Base-by-base conservation (phyloP, 2,888 invertebrate genomes). In the Brachynemurus nebulosus region DNA sequence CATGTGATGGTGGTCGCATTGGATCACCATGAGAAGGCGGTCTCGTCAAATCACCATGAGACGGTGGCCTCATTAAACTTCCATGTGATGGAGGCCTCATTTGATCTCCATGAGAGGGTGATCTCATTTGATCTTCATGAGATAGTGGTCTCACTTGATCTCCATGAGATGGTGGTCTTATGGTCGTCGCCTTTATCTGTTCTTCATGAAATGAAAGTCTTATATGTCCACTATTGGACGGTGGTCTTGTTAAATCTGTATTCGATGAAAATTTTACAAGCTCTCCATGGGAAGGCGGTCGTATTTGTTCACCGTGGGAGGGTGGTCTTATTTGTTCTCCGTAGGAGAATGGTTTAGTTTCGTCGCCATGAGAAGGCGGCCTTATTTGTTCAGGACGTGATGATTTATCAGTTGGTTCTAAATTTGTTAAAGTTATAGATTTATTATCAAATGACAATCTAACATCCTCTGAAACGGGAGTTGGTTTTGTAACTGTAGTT, bases 31-130 rank as follows among this genome's bases (percentile, higher is more conserved):
- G n/a, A 14, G 9, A 33, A 33, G 33, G 9, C n/a, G 5, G 16
- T 33, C 33, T 33, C 5, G 33, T n/a, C n/a, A n/a, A 33, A 33
- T 33, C 33, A 33, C 9, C 16, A 16, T 8, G 43, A 34, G 17
- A 16, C 33, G 23, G 12, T 36, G 38, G n/a, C n/a, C 40, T 43
- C 44, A 42, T 44, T n/a, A n/a, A n/a, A n/a, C n/a, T n/a, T 37
- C 49, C 45, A 39, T 49, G 49, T 16, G 48, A 44, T 12, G 47
- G 40, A 7, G 48, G 46, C 27, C 47, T 45, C 21, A 45, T 36
- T 37, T 50, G 51, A 19, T 43, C 16, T 27, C 50, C 27, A 40
- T 25, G 16, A 9, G 17, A 40, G 8, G 18, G 40, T 40, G 17
- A 18, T 25, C 27, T 12, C 6, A 27, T 40, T 27, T 40, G 27